phyloP scores from a whole-genome alignment of 2,113 vertebrate species.

The Poeciliopsis turrubarensis region DNA sequence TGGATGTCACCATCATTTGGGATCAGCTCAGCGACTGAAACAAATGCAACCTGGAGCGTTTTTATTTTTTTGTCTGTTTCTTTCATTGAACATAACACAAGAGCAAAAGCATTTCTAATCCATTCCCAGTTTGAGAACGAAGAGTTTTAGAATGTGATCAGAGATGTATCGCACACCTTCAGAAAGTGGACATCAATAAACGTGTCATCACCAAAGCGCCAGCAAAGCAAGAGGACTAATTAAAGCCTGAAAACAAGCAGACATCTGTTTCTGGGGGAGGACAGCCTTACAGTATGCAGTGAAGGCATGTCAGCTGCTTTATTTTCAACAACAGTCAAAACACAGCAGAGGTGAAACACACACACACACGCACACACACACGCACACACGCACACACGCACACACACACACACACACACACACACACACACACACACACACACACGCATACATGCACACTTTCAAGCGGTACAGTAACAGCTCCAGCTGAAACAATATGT shows the following conservation, averaged over 20 bases:
- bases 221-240: not conserved
- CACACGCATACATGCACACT: too few relatives aligned
- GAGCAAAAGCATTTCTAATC: not conserved
- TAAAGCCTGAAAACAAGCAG: not conserved
- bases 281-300: not conserved
- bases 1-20: not conserved
- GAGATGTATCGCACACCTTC: not conserved
- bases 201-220: not conserved
- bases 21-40: not conserved
- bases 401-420: too few relatives aligned
- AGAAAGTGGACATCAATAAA: not conserved
- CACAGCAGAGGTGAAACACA: not conserved
- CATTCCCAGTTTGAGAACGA: not conserved
- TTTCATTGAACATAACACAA: not conserved
- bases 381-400: too few relatives aligned
- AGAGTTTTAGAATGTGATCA: not conserved
- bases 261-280: not conserved
- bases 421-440: too few relatives aligned
- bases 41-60: not conserved
- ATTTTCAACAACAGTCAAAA: not conserved
- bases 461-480: too few relatives aligned
- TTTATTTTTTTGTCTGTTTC: not conserved
- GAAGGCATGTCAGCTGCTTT: not conserved
- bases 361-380: too few relatives aligned
- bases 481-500: too few relatives aligned